phyloP scores from a whole-genome alignment of 2,113 vertebrate species.

The Meles meles region DNA sequence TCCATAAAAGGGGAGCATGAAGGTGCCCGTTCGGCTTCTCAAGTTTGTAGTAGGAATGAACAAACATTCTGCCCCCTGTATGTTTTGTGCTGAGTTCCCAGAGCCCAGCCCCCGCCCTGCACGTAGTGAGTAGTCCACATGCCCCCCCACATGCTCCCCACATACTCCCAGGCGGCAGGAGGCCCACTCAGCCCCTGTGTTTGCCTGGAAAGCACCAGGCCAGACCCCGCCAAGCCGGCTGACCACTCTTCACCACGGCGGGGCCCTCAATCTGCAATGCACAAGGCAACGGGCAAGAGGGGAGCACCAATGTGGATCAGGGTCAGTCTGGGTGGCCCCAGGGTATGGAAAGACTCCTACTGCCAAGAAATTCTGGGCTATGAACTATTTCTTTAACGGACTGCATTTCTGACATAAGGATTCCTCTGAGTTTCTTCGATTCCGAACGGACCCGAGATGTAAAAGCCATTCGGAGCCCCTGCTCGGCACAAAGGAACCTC shows the following conservation, averaged over 20 bases:
- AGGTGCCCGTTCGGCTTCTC: not conserved
- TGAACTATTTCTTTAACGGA: not conserved
- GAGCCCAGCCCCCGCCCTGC: not conserved
- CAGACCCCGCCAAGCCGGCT: not conserved
- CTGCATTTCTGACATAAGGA: not conserved
- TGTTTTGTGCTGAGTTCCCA: not conserved
- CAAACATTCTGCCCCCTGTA: not conserved
- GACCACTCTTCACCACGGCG: accelerated
- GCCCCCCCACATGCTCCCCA: too few species aligned
- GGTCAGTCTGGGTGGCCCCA: not conserved
- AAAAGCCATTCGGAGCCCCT: not conserved
- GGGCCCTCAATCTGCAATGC: not conserved
- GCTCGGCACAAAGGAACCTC: not conserved
- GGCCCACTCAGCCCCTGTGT: not conserved
- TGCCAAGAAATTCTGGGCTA: not conserved
- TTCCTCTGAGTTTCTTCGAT: not conserved
- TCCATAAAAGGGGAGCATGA: not conserved
- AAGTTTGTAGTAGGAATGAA: not conserved
- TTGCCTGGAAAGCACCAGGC: not conserved
- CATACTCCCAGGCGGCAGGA: not conserved
- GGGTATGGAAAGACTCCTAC: not conserved
- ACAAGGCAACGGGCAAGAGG: not conserved
- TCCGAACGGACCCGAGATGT: not conserved
- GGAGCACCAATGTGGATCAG: not conserved
- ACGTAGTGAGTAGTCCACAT: not conserved